These are phyloP conservation scores for Lophochroa leadbeateri DNA, from an alignment of 2,113 vertebrate genomes.

Conservation along the genomic window DNA sequence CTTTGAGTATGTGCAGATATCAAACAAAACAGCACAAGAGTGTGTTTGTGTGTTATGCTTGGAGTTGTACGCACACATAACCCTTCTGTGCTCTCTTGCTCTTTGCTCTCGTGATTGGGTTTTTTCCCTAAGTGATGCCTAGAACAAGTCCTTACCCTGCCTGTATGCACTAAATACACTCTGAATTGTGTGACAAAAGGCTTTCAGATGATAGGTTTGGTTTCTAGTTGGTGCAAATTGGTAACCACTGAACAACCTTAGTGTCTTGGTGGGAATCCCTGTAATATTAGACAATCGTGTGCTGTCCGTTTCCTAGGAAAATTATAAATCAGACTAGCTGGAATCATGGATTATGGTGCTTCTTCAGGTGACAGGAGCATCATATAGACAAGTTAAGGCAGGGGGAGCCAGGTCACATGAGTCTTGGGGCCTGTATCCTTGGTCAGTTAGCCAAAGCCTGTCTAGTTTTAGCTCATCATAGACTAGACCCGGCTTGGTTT, in stretches of 20 bases:
- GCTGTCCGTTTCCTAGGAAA: background rate
- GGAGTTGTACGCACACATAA: background rate
- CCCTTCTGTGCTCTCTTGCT: background rate
- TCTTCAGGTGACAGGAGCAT: background rate
- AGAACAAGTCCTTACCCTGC: background rate
- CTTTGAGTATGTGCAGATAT: background rate
- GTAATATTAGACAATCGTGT: accelerated
- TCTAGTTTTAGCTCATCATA: background rate
- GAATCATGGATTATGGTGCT: background rate
- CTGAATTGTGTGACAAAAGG: background rate
- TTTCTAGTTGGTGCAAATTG: background rate
- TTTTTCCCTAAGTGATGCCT: background rate
- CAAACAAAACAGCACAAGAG: background rate
- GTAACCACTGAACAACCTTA: background rate
- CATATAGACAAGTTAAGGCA: accelerated
- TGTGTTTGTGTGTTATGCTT: background rate
- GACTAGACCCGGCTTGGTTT: background rate
- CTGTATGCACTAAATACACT: background rate
- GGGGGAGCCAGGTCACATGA: accelerated
- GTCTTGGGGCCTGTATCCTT: background rate
- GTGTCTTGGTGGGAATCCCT: background rate
- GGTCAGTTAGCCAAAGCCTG: background rate
- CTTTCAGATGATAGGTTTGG: background rate
- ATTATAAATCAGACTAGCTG: background rate
- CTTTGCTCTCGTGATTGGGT: background rate